phyloP scores from a whole-genome alignment of 1,140 invertebrate genomes.

The Halyomorpha halys region DNA sequence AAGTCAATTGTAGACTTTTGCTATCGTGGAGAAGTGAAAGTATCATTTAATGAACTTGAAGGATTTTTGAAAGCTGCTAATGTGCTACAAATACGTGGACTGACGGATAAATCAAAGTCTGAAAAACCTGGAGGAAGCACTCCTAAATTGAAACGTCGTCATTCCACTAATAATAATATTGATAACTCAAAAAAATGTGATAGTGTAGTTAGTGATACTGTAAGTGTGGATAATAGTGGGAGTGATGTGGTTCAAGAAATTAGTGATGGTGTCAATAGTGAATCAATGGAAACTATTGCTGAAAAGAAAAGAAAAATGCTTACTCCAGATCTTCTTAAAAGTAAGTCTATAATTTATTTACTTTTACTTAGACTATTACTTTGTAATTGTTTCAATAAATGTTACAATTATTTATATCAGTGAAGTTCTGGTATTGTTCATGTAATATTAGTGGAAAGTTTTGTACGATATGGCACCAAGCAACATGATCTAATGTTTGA shows the following conservation, averaged over 20 bases:
- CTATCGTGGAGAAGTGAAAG: slow-evolving; percentile 89
- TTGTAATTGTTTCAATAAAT: too few species aligned
- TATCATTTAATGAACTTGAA: slow-evolving; percentile 80
- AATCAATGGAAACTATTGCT: not conserved
- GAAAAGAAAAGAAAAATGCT: not conserved
- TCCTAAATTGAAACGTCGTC: slow-evolving; percentile 2
- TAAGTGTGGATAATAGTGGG: not conserved
- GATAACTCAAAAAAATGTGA: not conserved
- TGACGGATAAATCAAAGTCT: slow-evolving; percentile 49
- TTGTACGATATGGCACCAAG: too few species aligned
- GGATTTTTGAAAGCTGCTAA: slow-evolving; percentile 81
- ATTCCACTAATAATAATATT: not conserved
- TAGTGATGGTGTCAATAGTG: not conserved
- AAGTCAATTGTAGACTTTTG: slow-evolving; percentile 89
- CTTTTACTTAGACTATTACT: too few species aligned
- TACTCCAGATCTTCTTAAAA: not conserved
- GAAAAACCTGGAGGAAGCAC: not conserved
- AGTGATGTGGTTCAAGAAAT: not conserved
- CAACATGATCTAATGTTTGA: too few species aligned
- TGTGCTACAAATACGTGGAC: slow-evolving; percentile 81
- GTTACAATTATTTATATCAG: too few species aligned
- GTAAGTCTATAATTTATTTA: not conserved
- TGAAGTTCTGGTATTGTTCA: too few species aligned
- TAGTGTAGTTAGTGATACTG: not conserved
- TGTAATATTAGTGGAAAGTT: too few species aligned